These are phyloP conservation scores for Aphelinus certus DNA, from an alignment of 1,140 invertebrate species.

Conservation along the genomic window DNA sequence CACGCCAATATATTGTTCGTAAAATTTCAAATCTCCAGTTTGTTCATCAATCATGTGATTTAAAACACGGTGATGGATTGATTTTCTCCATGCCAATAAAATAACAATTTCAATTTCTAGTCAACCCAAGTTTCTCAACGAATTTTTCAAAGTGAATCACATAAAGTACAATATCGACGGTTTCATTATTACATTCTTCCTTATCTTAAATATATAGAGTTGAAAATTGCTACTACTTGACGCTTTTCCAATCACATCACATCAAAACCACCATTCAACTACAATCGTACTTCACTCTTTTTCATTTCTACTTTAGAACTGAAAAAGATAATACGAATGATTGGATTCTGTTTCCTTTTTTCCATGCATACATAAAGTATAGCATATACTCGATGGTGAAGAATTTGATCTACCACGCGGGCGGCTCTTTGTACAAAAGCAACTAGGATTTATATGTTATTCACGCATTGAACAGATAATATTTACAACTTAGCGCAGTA, in stretches of 20 bases:
- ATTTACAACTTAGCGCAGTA: constrained; percentile 42
- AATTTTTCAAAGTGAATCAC: constrained; percentile 3
- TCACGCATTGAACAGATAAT: constrained; percentile 36
- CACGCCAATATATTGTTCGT: no score
- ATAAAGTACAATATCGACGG: constrained; percentile 27
- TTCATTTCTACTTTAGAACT: constrained; percentile 12
- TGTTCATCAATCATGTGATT: no score
- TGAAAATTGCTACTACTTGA: constrained; percentile 10
- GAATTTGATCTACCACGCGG: constrained; percentile 8
- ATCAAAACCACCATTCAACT: constrained; percentile 22
- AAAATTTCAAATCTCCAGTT: no score
- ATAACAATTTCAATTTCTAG: no score
- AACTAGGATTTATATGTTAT: constrained; percentile 35
- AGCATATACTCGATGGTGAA: constrained; percentile 24
- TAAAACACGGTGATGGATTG: no score
- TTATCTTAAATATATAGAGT: constrained; percentile 16
- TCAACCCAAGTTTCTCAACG: constrained; percentile 15
- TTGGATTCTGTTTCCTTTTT: constrained; percentile 12
- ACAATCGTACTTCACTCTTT: constrained; percentile 20
- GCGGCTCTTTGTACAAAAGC: constrained; percentile 42
- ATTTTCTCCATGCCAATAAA: no score
- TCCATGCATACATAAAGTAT: neutral
- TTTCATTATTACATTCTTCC: constrained; percentile 39
- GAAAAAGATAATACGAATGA: constrained; percentile 14
- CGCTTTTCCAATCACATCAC: neutral